Evolutionary conservation across 2,797 vertebrate genomes (phyloP).

Genomic region (Esox masquinongy): DNA sequence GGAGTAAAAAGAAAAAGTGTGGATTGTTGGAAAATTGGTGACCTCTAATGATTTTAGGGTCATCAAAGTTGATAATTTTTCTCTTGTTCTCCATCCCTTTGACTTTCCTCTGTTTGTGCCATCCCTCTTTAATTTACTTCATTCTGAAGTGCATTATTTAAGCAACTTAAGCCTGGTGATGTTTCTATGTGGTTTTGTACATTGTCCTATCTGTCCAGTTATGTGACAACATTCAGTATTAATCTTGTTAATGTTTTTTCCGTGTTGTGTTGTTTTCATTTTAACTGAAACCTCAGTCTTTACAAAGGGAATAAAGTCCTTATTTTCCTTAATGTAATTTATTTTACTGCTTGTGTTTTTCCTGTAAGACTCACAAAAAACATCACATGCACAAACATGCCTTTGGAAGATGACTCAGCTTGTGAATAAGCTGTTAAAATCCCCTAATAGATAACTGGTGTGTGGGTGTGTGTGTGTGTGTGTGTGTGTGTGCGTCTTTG

Average conservation of each 20-base stretch:
- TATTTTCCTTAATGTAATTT: slow-evolving; percentile 26
- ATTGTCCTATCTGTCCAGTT: slow-evolving; percentile 8
- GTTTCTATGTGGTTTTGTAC: slow-evolving; percentile 28
- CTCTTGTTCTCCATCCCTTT: slow-evolving; percentile 3
- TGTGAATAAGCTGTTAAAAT: slow-evolving; percentile 42
- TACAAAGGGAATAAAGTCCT: slow-evolving; percentile 58
- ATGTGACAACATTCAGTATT: slow-evolving; percentile 25
- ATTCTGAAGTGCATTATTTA: slow-evolving; percentile 38
- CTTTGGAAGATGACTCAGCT: slow-evolving; percentile 54
- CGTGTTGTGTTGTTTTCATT: slow-evolving; percentile 31
- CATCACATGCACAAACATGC: slow-evolving; percentile 20
- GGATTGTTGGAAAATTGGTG: not conserved
- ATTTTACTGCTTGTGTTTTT: slow-evolving; percentile 18
- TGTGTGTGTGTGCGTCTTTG: not conserved
- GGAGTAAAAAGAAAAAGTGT: not conserved
- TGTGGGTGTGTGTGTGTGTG: not conserved
- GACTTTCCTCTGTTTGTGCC: not conserved
- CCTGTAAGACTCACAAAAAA: not conserved
- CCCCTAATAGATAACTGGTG: slow-evolving; percentile 15
- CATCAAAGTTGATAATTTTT: slow-evolving; percentile 4
- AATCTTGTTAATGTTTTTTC: slow-evolving; percentile 33
- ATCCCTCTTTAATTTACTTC: not conserved
- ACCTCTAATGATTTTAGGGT: slow-evolving; percentile 16
- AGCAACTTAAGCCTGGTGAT: slow-evolving; percentile 19
- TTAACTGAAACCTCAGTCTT: slow-evolving; percentile 33